phyloP scores from a whole-genome alignment of 2,888 invertebrate genomes.

The Aphrophora alni region DNA sequence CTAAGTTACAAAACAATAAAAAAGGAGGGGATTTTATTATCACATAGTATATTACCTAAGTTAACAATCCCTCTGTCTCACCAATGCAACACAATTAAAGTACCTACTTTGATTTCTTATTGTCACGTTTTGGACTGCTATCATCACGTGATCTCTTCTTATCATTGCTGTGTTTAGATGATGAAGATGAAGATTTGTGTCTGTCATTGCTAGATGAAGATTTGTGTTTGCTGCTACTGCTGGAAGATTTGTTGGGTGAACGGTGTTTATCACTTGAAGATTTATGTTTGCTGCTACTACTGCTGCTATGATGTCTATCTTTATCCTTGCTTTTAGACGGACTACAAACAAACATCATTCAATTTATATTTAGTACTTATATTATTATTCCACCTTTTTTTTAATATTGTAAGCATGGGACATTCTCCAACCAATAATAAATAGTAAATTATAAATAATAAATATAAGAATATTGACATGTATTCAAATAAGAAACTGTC shows the following conservation, averaged over 20 bases:
- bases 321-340: constrained; percentile 51
- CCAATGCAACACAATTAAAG: no score
- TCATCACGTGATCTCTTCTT: neutral
- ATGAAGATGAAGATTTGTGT: constrained; percentile 54
- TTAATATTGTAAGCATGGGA: no score
- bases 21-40: no score
- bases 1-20: no score
- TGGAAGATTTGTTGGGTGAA: constrained; percentile 39
- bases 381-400: constrained; percentile 16
- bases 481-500: no score
- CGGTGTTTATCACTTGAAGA: constrained; percentile 51
- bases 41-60: no score
- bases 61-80: no score
- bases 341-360: constrained; percentile 42
- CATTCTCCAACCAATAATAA: no score
- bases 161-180: constrained; percentile 34
- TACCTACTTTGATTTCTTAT: neutral
- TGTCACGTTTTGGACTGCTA: neutral
- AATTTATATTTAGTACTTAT: constrained; percentile 7
- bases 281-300: constrained; percentile 54
- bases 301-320: constrained; percentile 58
- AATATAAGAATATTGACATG: neutral
- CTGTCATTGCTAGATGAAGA: constrained; percentile 51
- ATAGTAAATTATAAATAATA: no score
- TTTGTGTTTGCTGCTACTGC: constrained; percentile 46